phyloP scores from a whole-genome alignment of 2,888 invertebrate species.

The Allophyes oxyacanthae region DNA sequence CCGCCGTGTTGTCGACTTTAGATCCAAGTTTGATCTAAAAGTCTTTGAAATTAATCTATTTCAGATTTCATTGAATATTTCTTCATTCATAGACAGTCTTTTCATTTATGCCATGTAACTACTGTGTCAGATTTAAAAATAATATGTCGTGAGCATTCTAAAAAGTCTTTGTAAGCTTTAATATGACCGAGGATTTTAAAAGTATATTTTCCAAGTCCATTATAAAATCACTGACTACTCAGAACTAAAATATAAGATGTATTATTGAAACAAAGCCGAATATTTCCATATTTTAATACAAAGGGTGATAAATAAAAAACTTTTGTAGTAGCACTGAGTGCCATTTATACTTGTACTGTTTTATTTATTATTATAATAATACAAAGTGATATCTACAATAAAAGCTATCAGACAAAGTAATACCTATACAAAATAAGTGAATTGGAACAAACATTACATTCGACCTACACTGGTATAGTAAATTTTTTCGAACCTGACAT shows the following conservation, averaged over 20 bases:
- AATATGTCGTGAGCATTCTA: too few species aligned
- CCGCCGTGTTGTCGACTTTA: not conserved
- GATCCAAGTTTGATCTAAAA: too few species aligned
- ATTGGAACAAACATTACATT: slow-evolving; percentile 1
- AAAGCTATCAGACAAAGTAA: slow-evolving; percentile 36
- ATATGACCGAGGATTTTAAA: too few species aligned
- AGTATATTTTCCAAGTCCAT: not conserved
- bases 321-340: not conserved
- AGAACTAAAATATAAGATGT: not conserved
- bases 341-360: not conserved
- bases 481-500: too few species aligned
- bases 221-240: not conserved
- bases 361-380: slow-evolving; percentile 10
- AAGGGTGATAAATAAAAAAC: not conserved
- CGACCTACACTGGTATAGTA: too few species aligned
- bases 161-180: too few species aligned
- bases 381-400: slow-evolving; percentile 10
- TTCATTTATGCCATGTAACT: too few species aligned
- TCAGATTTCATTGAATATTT: too few species aligned
- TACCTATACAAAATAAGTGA: slow-evolving; percentile 14
- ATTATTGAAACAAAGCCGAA: slow-evolving; percentile 1
- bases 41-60: too few species aligned
- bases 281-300: slow-evolving; percentile 18
- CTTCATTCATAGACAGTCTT: too few species aligned
- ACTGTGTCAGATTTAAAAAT: too few species aligned